A percentile compares a stretch with the other conserved stretches of the same genome.
Conservation (phyloP, 2,888 invertebrate genomes). For the Diarsia brunnea region DNA sequence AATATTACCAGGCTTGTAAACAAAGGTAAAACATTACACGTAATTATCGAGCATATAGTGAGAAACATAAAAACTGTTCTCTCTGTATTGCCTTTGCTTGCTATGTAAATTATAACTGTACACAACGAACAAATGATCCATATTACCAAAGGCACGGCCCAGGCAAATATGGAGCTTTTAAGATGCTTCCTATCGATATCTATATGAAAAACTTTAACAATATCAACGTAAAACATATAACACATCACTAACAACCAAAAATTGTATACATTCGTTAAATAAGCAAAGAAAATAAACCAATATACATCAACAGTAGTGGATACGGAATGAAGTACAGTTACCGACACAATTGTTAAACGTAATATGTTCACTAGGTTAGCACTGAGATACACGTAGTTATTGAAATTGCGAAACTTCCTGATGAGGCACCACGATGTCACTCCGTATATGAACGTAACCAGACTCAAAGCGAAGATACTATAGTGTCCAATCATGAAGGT, state of each 20-base stretch:
- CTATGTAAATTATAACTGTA: background rate
- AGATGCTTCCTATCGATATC: constrained; percentile 2
- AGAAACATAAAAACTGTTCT: background rate
- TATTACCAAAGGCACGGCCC: constrained; percentile 6
- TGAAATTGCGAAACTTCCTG: background rate
- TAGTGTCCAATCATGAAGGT: background rate
- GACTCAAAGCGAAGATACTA: background rate
- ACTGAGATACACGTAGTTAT: background rate
- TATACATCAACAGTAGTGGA: background rate
- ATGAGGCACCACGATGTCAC: background rate
- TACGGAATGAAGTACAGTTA: background rate
- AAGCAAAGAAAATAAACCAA: background rate
- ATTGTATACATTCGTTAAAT: constrained; percentile 19
- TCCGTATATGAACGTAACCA: background rate
- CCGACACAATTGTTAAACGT: constrained; percentile 12
- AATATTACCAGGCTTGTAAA: constrained; percentile 17
- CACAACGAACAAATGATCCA: background rate
- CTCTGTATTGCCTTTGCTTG: background rate
- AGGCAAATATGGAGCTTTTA: constrained; percentile 24
- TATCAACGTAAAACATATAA: constrained; percentile 29
- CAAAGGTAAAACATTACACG: constrained; percentile 6
- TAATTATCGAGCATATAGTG: background rate
- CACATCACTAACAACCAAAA: constrained; percentile 27
- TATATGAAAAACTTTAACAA: constrained; percentile 29
- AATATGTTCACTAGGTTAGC: constrained; percentile 6